Percentiles rank a stretch among this genome's conserved stretches.
phyloP scores from a whole-genome alignment of 2,797 vertebrate genomes.

The Falco concolor region DNA sequence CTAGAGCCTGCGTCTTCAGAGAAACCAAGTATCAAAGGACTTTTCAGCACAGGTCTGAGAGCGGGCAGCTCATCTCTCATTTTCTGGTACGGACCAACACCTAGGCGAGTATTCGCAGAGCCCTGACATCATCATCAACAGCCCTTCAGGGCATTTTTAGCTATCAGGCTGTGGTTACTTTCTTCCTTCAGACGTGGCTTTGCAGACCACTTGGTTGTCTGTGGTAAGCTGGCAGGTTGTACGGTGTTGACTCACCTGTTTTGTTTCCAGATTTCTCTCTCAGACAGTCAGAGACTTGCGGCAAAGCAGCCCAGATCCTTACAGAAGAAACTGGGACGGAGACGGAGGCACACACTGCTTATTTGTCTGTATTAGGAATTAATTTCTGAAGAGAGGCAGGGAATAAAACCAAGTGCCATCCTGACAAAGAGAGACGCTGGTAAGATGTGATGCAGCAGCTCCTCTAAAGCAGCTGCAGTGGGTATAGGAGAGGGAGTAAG shows the following conservation, averaged over 20 bases:
- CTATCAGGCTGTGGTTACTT: background rate
- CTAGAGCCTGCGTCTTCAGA: background rate
- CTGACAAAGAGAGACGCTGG: background rate
- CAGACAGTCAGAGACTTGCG: background rate
- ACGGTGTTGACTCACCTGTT: background rate
- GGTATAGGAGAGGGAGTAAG: background rate
- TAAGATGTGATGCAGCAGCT: background rate
- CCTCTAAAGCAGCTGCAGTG: background rate
- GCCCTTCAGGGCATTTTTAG: background rate
- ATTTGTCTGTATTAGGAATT: background rate
- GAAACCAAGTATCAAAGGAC: background rate
- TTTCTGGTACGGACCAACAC: background rate
- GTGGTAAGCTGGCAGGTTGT: background rate
- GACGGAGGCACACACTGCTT: background rate
- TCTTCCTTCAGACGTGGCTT: background rate
- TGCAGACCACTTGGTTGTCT: background rate
- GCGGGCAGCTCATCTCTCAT: background rate
- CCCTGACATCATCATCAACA: background rate
- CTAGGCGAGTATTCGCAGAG: background rate
- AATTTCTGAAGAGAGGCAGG: background rate
- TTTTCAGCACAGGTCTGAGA: background rate
- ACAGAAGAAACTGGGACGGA: background rate
- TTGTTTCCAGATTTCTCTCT: background rate
- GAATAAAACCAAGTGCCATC: background rate
- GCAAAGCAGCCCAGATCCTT: background rate